Base-by-base conservation (phyloP, 2,888 invertebrate species). In the Chrysopilus asiliformis region DNA sequence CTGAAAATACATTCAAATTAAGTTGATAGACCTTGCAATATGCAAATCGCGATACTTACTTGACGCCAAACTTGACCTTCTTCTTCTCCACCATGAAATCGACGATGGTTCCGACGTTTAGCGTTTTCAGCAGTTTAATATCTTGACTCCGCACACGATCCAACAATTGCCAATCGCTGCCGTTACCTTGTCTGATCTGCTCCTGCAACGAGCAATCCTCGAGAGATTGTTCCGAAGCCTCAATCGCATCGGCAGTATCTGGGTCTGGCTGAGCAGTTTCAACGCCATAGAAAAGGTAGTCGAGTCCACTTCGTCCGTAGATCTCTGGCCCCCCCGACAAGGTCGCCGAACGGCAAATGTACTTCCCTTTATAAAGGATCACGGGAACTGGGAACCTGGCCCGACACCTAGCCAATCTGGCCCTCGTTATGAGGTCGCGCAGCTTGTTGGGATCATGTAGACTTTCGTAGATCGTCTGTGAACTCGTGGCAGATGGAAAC, bases 61-160 rank as follows among this genome's bases (percentile, higher is more conserved):
- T 73, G 62, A 84, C 62, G 42, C 77, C 76, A 62, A 75, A 84
- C 62, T 84, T 85, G 26, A 81, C 76, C 66, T 84, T 84, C 51
- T 80, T 79, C 53, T 82, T 80, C 55, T 85, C 84, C 7, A 85
- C 81, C 84, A 85, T 85, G 36, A 85, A 71, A 60, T 85, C 84
- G 43, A 79, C 71, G 49, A 85, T 84, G 34, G 76, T 77, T 36
- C 70, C 71, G 12, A 84, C 76, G 49, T 76, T 75, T 20, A 82
- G 68, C 14, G 68, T 67, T 55, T 76, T 77, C 22, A 85, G 59
- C 30, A 84, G 61, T 47, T 73, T 70, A 35, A 82, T 79, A 53
- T 85, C 84, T 44, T 72, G 68, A 45, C 67, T 70, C 35, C 79
- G 63, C 3, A 76, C 71, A 52, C 68, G 65, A 53, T 76, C 72